Evolutionary conservation across 2,888 invertebrate species (phyloP), one percentile per base, ranked within the genome.

Genomic region (Drosophila macrospina): DNA sequence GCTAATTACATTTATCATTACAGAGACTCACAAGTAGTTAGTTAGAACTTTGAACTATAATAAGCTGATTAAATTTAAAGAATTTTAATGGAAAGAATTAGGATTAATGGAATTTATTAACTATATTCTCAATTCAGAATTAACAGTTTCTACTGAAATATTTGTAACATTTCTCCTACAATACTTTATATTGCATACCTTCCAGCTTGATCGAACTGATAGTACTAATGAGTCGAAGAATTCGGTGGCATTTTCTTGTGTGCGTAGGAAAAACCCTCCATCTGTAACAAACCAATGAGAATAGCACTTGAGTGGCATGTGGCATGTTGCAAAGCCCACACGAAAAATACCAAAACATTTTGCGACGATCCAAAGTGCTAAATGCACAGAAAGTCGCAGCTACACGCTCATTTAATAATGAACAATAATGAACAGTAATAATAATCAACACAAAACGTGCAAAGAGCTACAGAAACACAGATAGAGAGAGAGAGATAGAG

Each of bases 341-440:
- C 83, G 63, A 57, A 62, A 72, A 77, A 73, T 68, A 59, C 65
- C 67, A 66, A 71, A 69, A 48, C 61, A 70, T 69, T 67, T 64
- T 56, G 69, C 78, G 64, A 62, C 65, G 57, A 69, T 54, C 65
- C 72, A 64, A 72, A 69, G 76, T 68, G 72, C 76, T 62, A 66
- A 69, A 62, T 62, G 65, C 74, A 66, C 60, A 69, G 67, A 62
- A 57, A 65, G 55, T 47, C 63, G 60, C 70, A 55, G 36, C 56
- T 42, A 69, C 71, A 75, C 67, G 74, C 86, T 85, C 86, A 89
- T 86, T 86, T 86, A 89, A 86, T 86, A 85, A 86, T 86, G 88
- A 86, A 86, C 87, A 87, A 88, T 86, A 88, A 88, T 86, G 87
- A 82, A 89, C 83, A 87, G 70, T 82, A 89, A 89, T 88, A 89